Evolutionary conservation across 2,888 invertebrate genomes (phyloP).

Genomic region (Platerodrilus igneus): DNA sequence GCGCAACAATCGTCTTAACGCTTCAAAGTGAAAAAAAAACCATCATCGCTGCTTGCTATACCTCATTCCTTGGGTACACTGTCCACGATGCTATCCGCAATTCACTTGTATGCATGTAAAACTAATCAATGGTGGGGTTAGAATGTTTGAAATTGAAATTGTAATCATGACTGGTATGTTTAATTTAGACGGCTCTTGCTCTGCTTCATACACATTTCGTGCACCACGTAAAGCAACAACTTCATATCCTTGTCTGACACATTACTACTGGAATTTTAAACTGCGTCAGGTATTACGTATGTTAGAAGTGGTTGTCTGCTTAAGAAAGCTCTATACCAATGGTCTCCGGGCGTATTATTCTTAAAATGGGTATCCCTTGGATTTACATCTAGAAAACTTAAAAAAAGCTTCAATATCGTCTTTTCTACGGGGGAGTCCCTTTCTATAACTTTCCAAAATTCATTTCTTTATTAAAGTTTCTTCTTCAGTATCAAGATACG

Average conservation of each 20-base stretch:
- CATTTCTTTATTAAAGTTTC: conserved; percentile 11
- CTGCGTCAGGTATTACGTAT: conserved; percentile 29
- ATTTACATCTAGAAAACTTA: conserved; percentile 21
- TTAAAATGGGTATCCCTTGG: conserved; percentile 20
- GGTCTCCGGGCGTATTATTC: conserved; percentile 23
- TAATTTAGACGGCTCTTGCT: conserved; percentile 37
- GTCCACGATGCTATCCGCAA: conserved; percentile 33
- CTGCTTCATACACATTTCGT: conserved; percentile 42
- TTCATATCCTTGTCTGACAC: too few relatives aligned
- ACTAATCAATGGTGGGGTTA: conserved; percentile 35
- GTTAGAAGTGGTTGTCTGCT: conserved; percentile 28
- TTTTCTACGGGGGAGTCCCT: conserved; percentile 6
- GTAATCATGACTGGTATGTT: conserved; percentile 43
- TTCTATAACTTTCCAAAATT: conserved; percentile 4
- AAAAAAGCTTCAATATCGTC: conserved; percentile 19
- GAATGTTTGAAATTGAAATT: conserved; percentile 40
- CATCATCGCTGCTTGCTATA: conserved; percentile 25
- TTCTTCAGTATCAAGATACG: conserved; percentile 14
- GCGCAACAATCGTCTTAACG: too few relatives aligned
- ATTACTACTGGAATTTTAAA: conserved; percentile 33
- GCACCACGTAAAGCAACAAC: conserved; percentile 29
- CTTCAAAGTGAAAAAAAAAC: too few relatives aligned
- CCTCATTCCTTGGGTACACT: conserved; percentile 39
- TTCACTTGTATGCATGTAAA: conserved; percentile 38
- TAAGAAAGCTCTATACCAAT: conserved; percentile 30